Conservation (phyloP, 2,797 vertebrate genomes). For the Pelodytes ibericus region DNA sequence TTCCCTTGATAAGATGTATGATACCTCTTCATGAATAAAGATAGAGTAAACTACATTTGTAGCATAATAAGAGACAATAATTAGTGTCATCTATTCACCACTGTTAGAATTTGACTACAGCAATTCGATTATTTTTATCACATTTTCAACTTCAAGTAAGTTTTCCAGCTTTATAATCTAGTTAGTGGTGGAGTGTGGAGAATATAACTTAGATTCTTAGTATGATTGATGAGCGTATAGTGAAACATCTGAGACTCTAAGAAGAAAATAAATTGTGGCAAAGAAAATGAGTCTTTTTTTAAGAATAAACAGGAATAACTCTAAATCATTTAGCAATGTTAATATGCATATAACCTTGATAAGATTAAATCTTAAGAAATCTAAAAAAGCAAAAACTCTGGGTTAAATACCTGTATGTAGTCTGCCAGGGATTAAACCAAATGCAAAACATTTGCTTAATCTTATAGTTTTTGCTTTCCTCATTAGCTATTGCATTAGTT, state of each 20-base stretch:
- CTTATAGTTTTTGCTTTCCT: slow-evolving; percentile 25
- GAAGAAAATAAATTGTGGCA: slow-evolving; percentile 72
- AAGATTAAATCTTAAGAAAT: slow-evolving; percentile 47
- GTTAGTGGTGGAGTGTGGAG: slow-evolving; percentile 82
- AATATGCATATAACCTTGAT: slow-evolving; percentile 57
- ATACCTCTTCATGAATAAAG: slow-evolving; percentile 88
- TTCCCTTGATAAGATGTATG: slow-evolving; percentile 71
- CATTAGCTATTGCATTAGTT: slow-evolving; percentile 39
- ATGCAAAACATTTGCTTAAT: slow-evolving; percentile 44
- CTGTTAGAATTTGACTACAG: slow-evolving; percentile 86
- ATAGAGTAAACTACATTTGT: slow-evolving; percentile 85
- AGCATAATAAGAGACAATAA: slow-evolving; percentile 93
- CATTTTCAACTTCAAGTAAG: slow-evolving; percentile 96
- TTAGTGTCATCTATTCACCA: slow-evolving; percentile 98
- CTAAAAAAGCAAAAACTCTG: slow-evolving; percentile 7
- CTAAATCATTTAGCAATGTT: slow-evolving; percentile 62
- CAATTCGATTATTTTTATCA: slow-evolving; percentile 96
- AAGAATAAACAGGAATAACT: slow-evolving; percentile 65
- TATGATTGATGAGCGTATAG: slow-evolving; percentile 90
- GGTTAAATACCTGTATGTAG: slow-evolving; percentile 30
- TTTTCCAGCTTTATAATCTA: slow-evolving; percentile 87
- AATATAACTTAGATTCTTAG: slow-evolving; percentile 81
- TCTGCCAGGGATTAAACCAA: slow-evolving; percentile 26
- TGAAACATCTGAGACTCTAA: slow-evolving; percentile 75
- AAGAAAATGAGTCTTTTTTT: slow-evolving; percentile 83